phyloP scores from a whole-genome alignment of 2,888 invertebrate genomes.

The Incurvaria masculella region DNA sequence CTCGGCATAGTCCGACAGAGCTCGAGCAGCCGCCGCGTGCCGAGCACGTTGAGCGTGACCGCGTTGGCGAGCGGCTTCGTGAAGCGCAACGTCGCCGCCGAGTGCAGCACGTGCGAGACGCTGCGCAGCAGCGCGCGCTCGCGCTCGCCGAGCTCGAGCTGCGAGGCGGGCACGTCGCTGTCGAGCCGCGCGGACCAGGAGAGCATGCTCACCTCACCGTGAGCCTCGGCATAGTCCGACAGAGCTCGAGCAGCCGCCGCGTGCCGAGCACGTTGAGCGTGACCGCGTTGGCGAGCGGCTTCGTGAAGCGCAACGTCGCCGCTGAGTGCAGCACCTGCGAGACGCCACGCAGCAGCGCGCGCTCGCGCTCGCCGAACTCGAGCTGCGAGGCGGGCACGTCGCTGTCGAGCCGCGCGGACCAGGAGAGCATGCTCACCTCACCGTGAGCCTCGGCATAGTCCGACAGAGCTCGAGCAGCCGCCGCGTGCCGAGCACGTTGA shows the following conservation, averaged over 20 bases:
- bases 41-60: constrained; percentile 84
- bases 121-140: constrained; percentile 63
- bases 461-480: constrained; percentile 79
- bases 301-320: constrained; percentile 93
- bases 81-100: constrained; percentile 94
- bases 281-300: constrained; percentile 82
- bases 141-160: constrained; percentile 65
- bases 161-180: constrained; percentile 72
- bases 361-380: constrained; percentile 66
- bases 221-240: constrained; percentile 74
- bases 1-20: constrained; percentile 78
- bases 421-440: too few relatives aligned
- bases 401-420: constrained; percentile 64
- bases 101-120: constrained; percentile 88
- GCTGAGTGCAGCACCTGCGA: constrained; percentile 93
- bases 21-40: constrained; percentile 79
- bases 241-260: constrained; percentile 76
- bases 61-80: constrained; percentile 88
- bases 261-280: constrained; percentile 90
- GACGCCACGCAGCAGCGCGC: constrained; percentile 62
- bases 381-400: constrained; percentile 71
- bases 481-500: constrained; percentile 89
- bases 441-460: constrained; percentile 73
- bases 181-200: constrained; percentile 61
- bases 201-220: too few relatives aligned